Conservation (phyloP, 2,113 vertebrate genomes). For the Aix galericulata region DNA sequence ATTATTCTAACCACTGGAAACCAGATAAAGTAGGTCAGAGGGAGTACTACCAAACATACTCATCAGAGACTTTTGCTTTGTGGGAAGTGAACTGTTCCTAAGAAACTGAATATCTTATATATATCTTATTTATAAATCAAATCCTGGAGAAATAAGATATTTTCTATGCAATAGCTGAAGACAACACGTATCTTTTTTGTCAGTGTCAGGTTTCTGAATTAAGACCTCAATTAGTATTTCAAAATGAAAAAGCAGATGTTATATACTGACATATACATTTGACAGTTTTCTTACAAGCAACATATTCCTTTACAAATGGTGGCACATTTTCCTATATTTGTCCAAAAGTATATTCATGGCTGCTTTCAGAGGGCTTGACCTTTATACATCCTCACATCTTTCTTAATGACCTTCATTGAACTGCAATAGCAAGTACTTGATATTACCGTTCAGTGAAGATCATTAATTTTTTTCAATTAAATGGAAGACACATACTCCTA, state of each 20-base stretch:
- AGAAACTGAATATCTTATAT: slow-evolving; percentile 70
- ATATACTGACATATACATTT: not conserved
- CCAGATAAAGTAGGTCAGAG: slow-evolving; percentile 67
- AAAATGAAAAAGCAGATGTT: slow-evolving; percentile 53
- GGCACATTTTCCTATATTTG: not conserved
- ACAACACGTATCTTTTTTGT: slow-evolving; percentile 60
- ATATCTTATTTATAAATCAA: slow-evolving; percentile 54
- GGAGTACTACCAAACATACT: slow-evolving; percentile 63
- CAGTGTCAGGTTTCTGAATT: slow-evolving; percentile 61
- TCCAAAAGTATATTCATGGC: slow-evolving; percentile 4
- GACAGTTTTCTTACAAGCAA: slow-evolving; percentile 18
- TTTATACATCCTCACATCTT: slow-evolving; percentile 27
- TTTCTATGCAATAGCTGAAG: slow-evolving; percentile 63
- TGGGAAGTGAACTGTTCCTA: slow-evolving; percentile 68
- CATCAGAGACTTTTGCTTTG: slow-evolving; percentile 76
- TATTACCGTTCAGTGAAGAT: not conserved
- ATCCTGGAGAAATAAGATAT: slow-evolving; percentile 63
- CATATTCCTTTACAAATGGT: slow-evolving; percentile 49
- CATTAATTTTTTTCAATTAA: slow-evolving; percentile 49
- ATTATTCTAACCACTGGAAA: slow-evolving; percentile 73
- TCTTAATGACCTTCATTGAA: slow-evolving; percentile 13
- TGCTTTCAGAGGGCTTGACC: slow-evolving; percentile 45
- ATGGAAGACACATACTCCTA: slow-evolving; percentile 47
- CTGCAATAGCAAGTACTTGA: not conserved
- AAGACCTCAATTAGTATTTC: slow-evolving; percentile 72